Evolutionary conservation across 2,888 invertebrate species (phyloP).

Genomic region (Acronicta psi): DNA sequence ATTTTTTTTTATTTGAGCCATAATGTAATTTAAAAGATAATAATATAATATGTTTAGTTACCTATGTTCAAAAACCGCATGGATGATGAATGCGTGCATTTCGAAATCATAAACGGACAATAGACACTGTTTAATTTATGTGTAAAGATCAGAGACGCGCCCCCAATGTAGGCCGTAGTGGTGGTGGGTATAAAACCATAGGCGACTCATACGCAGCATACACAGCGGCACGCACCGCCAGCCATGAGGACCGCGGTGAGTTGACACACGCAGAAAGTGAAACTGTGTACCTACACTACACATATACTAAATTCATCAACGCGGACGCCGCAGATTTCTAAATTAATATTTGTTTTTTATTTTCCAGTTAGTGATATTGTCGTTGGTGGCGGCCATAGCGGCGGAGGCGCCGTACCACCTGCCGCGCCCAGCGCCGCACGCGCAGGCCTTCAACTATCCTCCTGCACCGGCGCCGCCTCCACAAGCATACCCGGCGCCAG

Average conservation of each 20-base stretch:
- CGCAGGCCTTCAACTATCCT: conserved; percentile 71
- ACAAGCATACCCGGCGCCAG: conserved; percentile 50
- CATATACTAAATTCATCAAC: conserved; percentile 53
- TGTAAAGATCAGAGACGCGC: conserved; percentile 54
- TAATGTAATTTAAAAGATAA: too few species aligned
- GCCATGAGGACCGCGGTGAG: conserved; percentile 85
- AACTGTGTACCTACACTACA: conserved; percentile 65
- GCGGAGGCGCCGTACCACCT: conserved; percentile 83
- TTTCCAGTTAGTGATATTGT: conserved; percentile 77
- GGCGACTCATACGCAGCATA: conserved; percentile 61
- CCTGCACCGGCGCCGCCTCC: conserved; percentile 58
- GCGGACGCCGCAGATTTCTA: conserved; percentile 48
- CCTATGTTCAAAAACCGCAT: conserved; percentile 7
- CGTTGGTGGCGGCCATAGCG: conserved; percentile 72
- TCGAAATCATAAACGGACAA: conserved; percentile 52
- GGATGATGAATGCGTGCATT: conserved; percentile 43
- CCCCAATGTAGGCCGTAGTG: conserved; percentile 65
- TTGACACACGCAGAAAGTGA: conserved; percentile 70
- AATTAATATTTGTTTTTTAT: conserved; percentile 48
- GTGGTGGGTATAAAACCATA: conserved; percentile 80
- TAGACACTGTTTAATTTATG: conserved; percentile 45
- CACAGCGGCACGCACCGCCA: conserved; percentile 71
- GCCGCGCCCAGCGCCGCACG: conserved; percentile 73
- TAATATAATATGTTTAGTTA: too few species aligned
- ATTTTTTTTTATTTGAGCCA: too few species aligned